Evolutionary conservation across 2,888 invertebrate genomes (phyloP), one percentile per base, ranked within the genome.

Genomic region (Chromoteleia sp.): DNA sequence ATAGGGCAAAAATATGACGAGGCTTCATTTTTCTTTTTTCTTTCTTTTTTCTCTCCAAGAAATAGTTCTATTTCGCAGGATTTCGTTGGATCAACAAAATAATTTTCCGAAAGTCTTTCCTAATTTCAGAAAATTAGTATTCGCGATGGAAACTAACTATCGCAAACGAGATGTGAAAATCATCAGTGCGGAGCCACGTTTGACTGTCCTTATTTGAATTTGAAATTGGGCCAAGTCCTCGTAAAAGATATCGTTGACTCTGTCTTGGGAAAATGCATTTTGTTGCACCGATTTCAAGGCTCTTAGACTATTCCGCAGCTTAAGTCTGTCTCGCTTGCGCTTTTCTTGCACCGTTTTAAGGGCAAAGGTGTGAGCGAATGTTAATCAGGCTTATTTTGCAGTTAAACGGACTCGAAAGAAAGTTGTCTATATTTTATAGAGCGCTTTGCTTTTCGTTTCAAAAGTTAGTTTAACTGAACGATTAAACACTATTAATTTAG

Each of bases 191-290:
- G 19, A 75, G 79, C 73, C 83, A 75, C 79, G 83, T 70, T 84
- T 84, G 77, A 73, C 80, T 79, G 73, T 83, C 82, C 82, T 83
- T 86, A 90, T 90, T 90, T 90, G 87, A 90, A 90, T 90, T 89
- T 88, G 88, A 89, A 90, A 89, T 89, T 89, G 87, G 86, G 87
- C 87, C 84, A 86, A 88, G 86, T 82, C 85, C 84, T 85, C 81
- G 85, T 86, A 85, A 87, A 86, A 84, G 85, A 82, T 83, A 79
- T 52, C 81, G 56, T 77, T 74, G 68, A 75, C 76, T 77, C 36
- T 48, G 80, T 71, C 68, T 74, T 77, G 78, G 71, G 83, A 86
- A 87, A 86, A 87, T 84, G 84, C 85, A 85, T 86, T 88, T 86
- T 84, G 86, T 87, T 84, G 84, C 85, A 83, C 85, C 85, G 83